These are phyloP conservation scores for Lamproptera curius DNA, from an alignment of 2,888 invertebrate species.

Conservation along the genomic window DNA sequence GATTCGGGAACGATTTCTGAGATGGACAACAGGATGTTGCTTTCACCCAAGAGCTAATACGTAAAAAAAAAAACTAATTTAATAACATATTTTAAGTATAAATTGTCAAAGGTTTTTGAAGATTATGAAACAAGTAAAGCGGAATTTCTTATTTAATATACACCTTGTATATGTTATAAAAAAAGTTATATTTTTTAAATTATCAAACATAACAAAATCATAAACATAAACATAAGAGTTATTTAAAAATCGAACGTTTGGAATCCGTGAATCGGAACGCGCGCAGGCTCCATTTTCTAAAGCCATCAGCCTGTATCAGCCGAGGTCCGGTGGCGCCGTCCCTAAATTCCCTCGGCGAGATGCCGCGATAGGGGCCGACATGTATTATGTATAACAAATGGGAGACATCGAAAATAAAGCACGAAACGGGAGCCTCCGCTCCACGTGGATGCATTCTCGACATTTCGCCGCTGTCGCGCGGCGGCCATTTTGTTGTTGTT, in stretches of 20 bases:
- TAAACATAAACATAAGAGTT: too few relatives aligned
- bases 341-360: slow-evolving; percentile 69
- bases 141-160: too few relatives aligned
- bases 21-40: slow-evolving; percentile 43
- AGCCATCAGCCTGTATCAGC: slow-evolving; percentile 51
- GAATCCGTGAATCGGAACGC: background rate
- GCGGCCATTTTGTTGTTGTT: slow-evolving; percentile 48
- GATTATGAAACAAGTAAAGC: too few relatives aligned
- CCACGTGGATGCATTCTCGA: slow-evolving; percentile 66
- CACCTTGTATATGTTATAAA: too few relatives aligned
- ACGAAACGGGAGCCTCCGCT: slow-evolving; percentile 47
- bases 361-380: slow-evolving; percentile 68
- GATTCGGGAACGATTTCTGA: slow-evolving; percentile 40
- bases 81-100: too few relatives aligned
- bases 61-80: too few relatives aligned
- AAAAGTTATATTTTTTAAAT: background rate
- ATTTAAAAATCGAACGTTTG: background rate
- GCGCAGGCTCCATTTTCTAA: slow-evolving; percentile 9
- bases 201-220: background rate
- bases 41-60: too few relatives aligned
- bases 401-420: slow-evolving; percentile 74
- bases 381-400: slow-evolving; percentile 78
- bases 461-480: slow-evolving; percentile 49
- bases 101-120: too few relatives aligned
- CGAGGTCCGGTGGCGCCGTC: slow-evolving; percentile 66